Conservation (phyloP, 2,113 vertebrate species). For the Penelope pileata region DNA sequence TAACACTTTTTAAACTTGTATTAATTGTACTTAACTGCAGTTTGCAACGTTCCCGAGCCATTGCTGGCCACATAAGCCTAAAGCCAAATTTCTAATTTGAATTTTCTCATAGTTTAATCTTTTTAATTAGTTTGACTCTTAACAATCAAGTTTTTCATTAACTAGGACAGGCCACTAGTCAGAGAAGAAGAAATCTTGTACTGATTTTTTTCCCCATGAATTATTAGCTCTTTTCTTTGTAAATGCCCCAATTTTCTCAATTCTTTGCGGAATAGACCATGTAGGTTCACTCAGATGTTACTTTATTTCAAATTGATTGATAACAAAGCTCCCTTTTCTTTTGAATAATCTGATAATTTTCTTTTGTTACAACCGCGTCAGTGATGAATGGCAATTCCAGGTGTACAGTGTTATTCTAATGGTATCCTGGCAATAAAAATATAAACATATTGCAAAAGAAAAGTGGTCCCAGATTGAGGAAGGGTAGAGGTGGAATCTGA, state of each 20-base stretch:
- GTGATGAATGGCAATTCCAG: constrained; percentile 47
- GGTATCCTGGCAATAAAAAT: constrained; percentile 24
- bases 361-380: neutral
- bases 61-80: constrained; percentile 32
- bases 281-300: neutral
- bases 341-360: neutral
- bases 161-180: constrained; percentile 38
- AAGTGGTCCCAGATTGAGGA: neutral
- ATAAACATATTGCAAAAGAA: neutral
- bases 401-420: neutral
- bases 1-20: neutral
- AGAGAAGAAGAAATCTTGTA: constrained; percentile 19
- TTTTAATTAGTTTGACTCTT: constrained; percentile 55
- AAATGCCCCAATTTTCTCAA: constrained; percentile 22
- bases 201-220: neutral
- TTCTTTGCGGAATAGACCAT: neutral
- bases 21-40: constrained; percentile 27
- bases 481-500: neutral
- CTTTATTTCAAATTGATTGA: neutral
- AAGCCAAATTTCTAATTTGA: constrained; percentile 62
- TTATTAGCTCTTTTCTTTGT: constrained; percentile 19
- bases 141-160: constrained; percentile 50
- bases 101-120: constrained; percentile 49
- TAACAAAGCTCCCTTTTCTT: neutral
- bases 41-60: constrained; percentile 2